These are phyloP conservation scores for Asarcornis scutulata DNA, from an alignment of 2,113 vertebrate genomes.

Conservation along the genomic window DNA sequence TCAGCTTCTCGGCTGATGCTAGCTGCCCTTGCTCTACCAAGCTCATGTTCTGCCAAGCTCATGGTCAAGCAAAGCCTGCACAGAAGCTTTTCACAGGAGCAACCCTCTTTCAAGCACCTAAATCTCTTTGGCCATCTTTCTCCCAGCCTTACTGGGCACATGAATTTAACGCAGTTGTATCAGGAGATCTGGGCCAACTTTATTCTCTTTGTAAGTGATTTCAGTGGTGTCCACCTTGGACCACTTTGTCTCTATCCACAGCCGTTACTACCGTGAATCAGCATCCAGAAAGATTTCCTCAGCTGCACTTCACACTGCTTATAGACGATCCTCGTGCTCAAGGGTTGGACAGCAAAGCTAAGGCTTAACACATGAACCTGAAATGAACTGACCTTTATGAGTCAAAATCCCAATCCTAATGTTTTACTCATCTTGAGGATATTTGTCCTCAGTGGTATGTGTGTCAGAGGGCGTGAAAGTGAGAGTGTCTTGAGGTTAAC, in stretches of 20 bases:
- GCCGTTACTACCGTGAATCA: not conserved
- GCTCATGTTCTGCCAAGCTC: not conserved
- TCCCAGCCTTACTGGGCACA: not conserved
- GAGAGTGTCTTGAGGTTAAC: constrained; percentile 70
- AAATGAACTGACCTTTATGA: not conserved
- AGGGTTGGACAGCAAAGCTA: not conserved
- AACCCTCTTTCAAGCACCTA: not conserved
- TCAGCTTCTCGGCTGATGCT: not conserved
- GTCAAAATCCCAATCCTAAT: not conserved
- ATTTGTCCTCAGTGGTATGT: constrained; percentile 51
- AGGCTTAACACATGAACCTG: not conserved
- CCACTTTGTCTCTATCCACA: not conserved
- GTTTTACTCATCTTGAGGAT: constrained; percentile 49
- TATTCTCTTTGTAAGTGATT: not conserved
- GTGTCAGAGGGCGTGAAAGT: constrained; percentile 74
- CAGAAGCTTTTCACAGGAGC: not conserved
- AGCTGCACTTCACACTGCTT: not conserved
- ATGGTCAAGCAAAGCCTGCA: not conserved
- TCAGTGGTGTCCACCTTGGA: not conserved
- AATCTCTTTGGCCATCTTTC: not conserved
- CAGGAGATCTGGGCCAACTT: constrained; percentile 15
- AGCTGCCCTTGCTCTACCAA: not conserved
- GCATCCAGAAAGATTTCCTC: not conserved
- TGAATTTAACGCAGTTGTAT: not conserved
- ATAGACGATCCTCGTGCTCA: not conserved